Base-by-base conservation (phyloP, 92 coral and sea anemone genomes). In the Zoanthus sansibaricus region DNA sequence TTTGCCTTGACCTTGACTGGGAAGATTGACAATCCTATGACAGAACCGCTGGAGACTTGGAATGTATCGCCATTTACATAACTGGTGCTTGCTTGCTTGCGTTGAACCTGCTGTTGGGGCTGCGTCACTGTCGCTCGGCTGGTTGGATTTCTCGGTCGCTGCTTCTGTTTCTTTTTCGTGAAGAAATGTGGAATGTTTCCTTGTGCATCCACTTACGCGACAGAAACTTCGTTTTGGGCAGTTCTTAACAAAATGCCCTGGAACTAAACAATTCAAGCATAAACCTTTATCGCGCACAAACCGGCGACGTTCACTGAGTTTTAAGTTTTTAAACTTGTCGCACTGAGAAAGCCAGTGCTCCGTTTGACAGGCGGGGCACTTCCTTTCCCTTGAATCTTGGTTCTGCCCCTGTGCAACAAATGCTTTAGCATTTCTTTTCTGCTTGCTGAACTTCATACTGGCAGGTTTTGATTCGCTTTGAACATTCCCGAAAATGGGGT, bases 281-380 rank as follows among this genome's bases (percentile, higher is more conserved):
- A 69, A 69, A 69, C 42, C 73, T 69, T 21, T 69, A 69, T 17
- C 73, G 30, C 73, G 73, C 32, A 68, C 73, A 68, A 68, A 68
- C 32, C 73, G 73, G 73, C 73, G 73, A 68, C 32, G 73, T 68
- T 68, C 73, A 68, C 73, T 68, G 21, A 68, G 32, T 68, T 68
- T 68, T 68, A 68, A 68, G 73, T 68, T 68, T 68, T 68, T 68
- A 68, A 68, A 68, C 73, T 68, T 68, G 73, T 68, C 73, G 73
- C 73, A 68, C 73, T 68, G 64, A 58, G n/a, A 58, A 58, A 58
- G 64, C 64, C 18, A 13, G 64, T 58, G 64, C 64, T 58, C 64
- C 64, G 15, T 58, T 58, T 58, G 18, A 58, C 64, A 58, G 64
- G 64, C 64, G 18, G 64, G 64, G 64, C 64, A 58, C 18, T 58